Evolutionary conservation across 1,140 invertebrate genomes (phyloP), one percentile per base, ranked within the genome.

Genomic region (Oedothorax gibbosus): DNA sequence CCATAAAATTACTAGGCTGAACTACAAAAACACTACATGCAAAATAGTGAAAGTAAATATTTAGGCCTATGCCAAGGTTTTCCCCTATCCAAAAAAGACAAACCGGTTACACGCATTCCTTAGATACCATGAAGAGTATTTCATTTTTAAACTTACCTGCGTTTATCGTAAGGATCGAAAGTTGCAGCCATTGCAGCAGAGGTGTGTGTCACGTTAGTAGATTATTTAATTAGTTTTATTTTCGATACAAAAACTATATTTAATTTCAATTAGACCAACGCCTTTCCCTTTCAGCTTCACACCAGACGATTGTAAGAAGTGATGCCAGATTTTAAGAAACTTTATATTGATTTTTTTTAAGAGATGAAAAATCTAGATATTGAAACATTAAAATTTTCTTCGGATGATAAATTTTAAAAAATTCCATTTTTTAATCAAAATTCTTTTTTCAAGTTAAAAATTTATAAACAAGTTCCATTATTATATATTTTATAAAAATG

Each of bases 161-260:
- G 62, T 77, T 83, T 81, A 78, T 86, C 85, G 71, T 82, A 86
- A 6, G 85, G 85, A 82, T 86, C 85, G 15, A 86, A 86, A 76
- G 64, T 82, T 18, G 85, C 79, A 82, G 85, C 78, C 85, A 86
- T 86, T 15, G 15, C 75, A 20, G n/a, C 49, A 62, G 71, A 5
- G 35, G 5, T 35, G 35, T 62, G 12, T 62, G 18, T 12, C 12
- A 15, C 57, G 1, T 62, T 62, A 15, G 12, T 62, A 62, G 57
- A 62, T 12, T 15, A 62, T 15, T 62, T 62, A 15, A 15, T 12
- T 15, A 12, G 18, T 18, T 62, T 62, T 62, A 18, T 15, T 18
- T 15, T 12, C 12, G 14, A 51, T 14, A 51, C 11, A 72, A 72
- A 50, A 49, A 35, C 35, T 35, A 35, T 35, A 35, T 57, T 71